Conservation (phyloP, 2,888 invertebrate species). For the Oithona nana region DNA sequence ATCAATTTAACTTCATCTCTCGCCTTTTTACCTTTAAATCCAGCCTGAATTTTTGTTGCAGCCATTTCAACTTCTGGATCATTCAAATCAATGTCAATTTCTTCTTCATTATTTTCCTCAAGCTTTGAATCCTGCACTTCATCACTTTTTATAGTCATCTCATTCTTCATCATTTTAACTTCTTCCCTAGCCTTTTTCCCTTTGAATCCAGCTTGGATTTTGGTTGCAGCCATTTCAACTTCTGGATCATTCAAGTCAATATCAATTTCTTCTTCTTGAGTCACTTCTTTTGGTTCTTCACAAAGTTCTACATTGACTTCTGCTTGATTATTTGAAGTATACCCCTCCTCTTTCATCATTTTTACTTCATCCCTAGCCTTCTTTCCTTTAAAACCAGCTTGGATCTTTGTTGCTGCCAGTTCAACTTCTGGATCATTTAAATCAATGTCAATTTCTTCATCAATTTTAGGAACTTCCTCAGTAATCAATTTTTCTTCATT, state of each 20-base stretch:
- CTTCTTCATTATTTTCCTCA: background rate
- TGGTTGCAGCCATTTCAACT: constrained; percentile 9
- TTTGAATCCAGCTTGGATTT: constrained; percentile 14
- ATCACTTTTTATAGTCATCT: background rate
- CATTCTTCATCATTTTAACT: background rate
- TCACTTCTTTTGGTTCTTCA: background rate
- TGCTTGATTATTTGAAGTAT: background rate
- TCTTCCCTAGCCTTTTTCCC: background rate
- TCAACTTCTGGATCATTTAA: constrained; percentile 6
- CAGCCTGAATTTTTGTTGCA: constrained; percentile 16
- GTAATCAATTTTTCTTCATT: background rate
- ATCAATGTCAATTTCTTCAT: background rate
- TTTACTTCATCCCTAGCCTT: constrained; percentile 2
- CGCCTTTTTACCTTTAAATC: constrained; percentile 6
- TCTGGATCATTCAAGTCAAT: background rate
- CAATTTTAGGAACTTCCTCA: background rate
- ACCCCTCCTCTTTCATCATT: background rate
- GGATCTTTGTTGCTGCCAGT: constrained; percentile 10
- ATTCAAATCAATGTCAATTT: constrained; percentile 7
- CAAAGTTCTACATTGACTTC: background rate
- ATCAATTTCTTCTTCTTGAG: background rate
- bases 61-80: background rate
- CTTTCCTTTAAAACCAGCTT: constrained; percentile 3
- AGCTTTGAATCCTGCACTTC: too few relatives aligned
- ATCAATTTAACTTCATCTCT: constrained; percentile 2